Evolutionary conservation across 2,797 vertebrate species (phyloP), one percentile per base, ranked within the genome.

Genomic region (Linurgus olivaceus): DNA sequence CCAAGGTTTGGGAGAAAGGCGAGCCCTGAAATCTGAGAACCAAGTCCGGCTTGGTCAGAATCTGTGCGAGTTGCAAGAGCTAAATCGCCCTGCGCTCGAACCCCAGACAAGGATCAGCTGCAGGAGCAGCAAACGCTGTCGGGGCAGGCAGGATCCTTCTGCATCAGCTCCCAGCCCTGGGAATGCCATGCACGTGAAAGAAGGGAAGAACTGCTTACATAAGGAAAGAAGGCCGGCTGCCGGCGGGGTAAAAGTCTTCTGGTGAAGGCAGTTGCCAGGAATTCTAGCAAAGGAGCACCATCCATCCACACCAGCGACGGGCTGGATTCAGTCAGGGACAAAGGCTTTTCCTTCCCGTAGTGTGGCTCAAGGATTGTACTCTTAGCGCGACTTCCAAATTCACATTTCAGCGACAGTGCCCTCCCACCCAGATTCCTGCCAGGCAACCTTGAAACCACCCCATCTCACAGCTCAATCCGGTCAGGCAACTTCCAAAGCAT

Each of bases 381-480:
- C 75, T 19, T 58, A 7, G 50, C 0, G 26, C 24, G 77, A 66
- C 77, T 96, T 90, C 52, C 13, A 10, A 57, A 86, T 55, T 73
- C 90, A 67, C 37, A 91, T 90, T 86, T 95, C 96, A 66, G 72
- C 35, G 16, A 5, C 83, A 16, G 61, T 35, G 74, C 59, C 90
- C 92, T 96, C 94, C 95, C 95, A 93, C 92, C 88, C 65, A 65
- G 84, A 89, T 95, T 91, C 93, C 92, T 89, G 88, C 86, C 88
- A 31, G 82, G 72, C 95, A 92, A 33, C 44, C 79, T 83, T 38
- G 94, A 96, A 96, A 96, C 96, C 93, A 74, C 65, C 82, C 61
- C 58, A 8, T 12, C 9, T 35, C 65, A 28, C 45, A 63, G 1
- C 19, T 42, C 89, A 38, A 88, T 23, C 96, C 90, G 90, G 96